Conservation (phyloP, 2,797 vertebrate species). For the Cuculus canorus region DNA sequence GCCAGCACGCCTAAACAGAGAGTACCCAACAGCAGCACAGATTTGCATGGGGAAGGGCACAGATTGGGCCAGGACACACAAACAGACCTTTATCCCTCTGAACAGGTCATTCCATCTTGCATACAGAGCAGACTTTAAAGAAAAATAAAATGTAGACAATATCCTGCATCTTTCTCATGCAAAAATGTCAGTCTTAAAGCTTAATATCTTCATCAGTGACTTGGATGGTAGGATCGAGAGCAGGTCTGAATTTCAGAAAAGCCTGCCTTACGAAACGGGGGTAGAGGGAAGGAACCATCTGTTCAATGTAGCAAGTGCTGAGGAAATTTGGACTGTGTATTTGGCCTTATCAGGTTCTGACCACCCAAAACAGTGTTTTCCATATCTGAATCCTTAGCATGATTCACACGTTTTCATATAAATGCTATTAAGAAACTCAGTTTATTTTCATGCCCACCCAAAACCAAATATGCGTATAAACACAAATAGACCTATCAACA, state of each 20-base stretch:
- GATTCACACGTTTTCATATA: not conserved
- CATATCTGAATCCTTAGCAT: not conserved
- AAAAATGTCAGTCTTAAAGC: not conserved
- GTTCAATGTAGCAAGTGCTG: not conserved
- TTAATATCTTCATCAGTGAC: no score
- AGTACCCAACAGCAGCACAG: not conserved
- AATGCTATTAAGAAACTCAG: not conserved
- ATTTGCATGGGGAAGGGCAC: not conserved
- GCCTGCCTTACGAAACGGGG: fast-evolving
- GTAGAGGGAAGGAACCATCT: not conserved
- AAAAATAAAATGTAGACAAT: fast-evolving
- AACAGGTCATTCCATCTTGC: not conserved
- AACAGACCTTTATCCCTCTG: not conserved
- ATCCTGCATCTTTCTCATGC: not conserved
- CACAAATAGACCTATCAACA: not conserved
- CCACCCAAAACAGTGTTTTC: not conserved
- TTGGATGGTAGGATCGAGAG: no score
- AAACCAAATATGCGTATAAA: fast-evolving
- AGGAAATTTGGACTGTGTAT: fast-evolving
- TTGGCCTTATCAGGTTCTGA: not conserved
- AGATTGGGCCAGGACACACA: not conserved
- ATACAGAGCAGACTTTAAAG: not conserved
- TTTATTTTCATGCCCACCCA: not conserved
- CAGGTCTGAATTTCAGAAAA: no score
- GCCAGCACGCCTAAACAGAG: not conserved